Base-by-base conservation (phyloP, 2,888 invertebrate species). In the Tetanocera ferruginea region DNA sequence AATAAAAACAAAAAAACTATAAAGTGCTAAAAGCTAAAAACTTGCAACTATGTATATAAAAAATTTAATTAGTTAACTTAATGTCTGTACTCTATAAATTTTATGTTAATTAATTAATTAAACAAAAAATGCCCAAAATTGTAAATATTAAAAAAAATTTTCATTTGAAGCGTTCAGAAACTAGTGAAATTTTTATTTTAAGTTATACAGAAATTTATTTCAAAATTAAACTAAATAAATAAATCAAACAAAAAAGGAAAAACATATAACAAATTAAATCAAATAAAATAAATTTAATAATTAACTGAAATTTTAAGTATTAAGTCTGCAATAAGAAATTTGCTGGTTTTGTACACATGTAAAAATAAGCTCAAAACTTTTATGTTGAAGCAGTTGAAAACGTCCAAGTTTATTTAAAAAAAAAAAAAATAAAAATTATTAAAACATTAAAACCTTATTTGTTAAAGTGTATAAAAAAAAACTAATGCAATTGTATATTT, bases 51-150 rank as follows among this genome's bases (percentile, higher is more conserved):
- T 43, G 43, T 43, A 43, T 6, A 43, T 43, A 43, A 43, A 1
- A 14, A 14, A 43, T 11, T 11, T 43, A 43, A 43, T 43, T 43
- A 43, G 43, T 43, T 11, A 43, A 43, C 11, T 43, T 43, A 14
- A 43, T 43, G 14, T 43, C 6, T 43, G 43, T 43, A 43, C 2
- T 11, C 11, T 23, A 28, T 60, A 11, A 60, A 28, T 60, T 85
- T 86, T 84, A 85, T 83, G 83, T 86, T 85, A 85, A 86, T 52
- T 51, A 80, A 76, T 49, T n/a, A n/a, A n/a, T n/a, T n/a, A n/a
- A n/a, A 66, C 62, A 71, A 67, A 57, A 76, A 76, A 66, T 69
- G 82, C 79, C 79, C 81, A 78, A 83, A 82, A 80, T 76, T 77
- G 74, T 75, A 82, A 57, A 67, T 71, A 80, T 51, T 66, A 76